Evolutionary conservation across 2,113 vertebrate genomes (phyloP).

Genomic region (Salvelinus sp.): DNA sequence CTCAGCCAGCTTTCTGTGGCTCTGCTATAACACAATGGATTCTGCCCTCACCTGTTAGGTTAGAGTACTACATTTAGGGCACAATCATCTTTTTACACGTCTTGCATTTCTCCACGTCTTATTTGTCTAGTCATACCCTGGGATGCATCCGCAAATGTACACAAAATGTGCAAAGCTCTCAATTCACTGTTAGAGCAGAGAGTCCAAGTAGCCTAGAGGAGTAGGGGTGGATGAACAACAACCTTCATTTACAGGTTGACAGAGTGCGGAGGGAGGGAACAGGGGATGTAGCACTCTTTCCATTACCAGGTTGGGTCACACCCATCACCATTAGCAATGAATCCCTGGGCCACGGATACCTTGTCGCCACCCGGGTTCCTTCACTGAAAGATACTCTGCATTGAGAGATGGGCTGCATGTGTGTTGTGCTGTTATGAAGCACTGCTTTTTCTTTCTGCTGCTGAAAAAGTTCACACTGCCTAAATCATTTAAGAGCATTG

Average conservation of each 20-base stretch:
- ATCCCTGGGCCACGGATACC: not conserved
- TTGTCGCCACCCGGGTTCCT: not conserved
- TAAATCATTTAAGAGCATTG: too few relatives aligned
- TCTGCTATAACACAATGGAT: conserved; percentile 24
- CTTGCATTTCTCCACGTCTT: not conserved
- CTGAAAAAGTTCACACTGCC: too few relatives aligned
- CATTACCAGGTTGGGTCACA: not conserved
- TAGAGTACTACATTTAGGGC: conserved; percentile 44
- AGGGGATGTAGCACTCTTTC: not conserved
- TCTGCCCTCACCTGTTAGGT: conserved; percentile 58
- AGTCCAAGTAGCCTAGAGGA: not conserved
- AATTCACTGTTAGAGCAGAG: not conserved
- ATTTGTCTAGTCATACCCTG: not conserved
- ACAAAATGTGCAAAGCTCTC: not conserved
- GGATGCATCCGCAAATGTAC: too few relatives aligned
- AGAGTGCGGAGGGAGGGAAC: not conserved
- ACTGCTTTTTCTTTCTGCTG: not conserved
- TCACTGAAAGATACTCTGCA: not conserved
- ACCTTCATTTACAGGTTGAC: not conserved
- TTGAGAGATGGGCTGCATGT: not conserved
- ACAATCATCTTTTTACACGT: not conserved
- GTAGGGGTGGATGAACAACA: not conserved
- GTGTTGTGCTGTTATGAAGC: not conserved
- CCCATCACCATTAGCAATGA: too few relatives aligned
- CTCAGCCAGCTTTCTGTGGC: not conserved